Percentiles rank a stretch among this genome's conserved stretches.
Evolutionary conservation across 2,113 vertebrate genomes (phyloP).

Genomic region (Mastomys natalensis): DNA sequence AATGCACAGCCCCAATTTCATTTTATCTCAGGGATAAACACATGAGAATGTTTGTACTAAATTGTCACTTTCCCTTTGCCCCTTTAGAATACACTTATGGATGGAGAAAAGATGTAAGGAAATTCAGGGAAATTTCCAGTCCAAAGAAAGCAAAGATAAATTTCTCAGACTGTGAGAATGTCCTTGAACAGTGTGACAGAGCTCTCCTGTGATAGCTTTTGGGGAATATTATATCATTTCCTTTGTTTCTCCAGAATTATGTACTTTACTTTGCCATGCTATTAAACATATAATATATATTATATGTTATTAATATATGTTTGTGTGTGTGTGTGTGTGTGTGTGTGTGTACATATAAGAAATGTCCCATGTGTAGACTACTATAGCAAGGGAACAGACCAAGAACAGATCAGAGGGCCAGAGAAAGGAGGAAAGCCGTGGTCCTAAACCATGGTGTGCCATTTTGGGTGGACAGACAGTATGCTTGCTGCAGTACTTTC

Average conservation of each 20-base stretch:
- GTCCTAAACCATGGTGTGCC: background rate
- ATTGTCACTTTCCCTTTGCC: background rate
- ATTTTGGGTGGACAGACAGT: rapidly evolving
- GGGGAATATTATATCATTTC: background rate
- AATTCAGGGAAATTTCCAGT: conserved; percentile 42
- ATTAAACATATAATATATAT: too few relatives aligned
- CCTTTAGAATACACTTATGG: background rate
- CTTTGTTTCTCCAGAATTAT: background rate
- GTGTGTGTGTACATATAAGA: too few relatives aligned
- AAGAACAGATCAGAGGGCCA: background rate
- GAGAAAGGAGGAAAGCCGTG: background rate
- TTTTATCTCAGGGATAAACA: conserved; percentile 38
- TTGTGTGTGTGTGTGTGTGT: too few relatives aligned
- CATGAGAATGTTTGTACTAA: background rate
- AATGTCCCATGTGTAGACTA: background rate
- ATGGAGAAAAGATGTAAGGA: conserved; percentile 48
- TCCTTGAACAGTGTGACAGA: conserved; percentile 17
- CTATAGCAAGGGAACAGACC: background rate
- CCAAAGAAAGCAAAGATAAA: conserved; percentile 57
- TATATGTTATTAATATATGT: too few relatives aligned
- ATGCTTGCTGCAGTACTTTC: background rate
- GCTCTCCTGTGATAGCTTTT: background rate
- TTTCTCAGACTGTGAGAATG: conserved; percentile 37
- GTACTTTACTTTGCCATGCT: conserved; percentile 26
- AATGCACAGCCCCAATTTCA: background rate